Evolutionary conservation across 2,888 invertebrate genomes (phyloP).

Genomic region (Eupithecia insigniata): DNA sequence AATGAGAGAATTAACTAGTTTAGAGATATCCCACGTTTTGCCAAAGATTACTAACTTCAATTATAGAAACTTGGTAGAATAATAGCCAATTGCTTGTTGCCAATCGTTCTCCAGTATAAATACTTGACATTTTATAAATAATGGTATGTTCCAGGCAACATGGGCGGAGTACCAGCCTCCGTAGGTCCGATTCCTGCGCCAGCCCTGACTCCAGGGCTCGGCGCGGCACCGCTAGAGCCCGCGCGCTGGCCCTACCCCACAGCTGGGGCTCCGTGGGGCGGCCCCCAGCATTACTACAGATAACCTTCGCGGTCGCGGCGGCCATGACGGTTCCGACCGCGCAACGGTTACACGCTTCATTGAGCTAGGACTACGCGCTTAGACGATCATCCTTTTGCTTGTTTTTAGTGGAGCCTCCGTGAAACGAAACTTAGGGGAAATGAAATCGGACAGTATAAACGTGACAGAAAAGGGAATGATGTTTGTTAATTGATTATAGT

Average conservation of each 20-base stretch:
- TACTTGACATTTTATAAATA: not conserved
- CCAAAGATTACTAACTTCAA: not conserved
- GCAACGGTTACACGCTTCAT: constrained; percentile 3
- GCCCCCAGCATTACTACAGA: constrained; percentile 86
- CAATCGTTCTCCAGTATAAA: too few species aligned
- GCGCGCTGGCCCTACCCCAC: constrained; percentile 49
- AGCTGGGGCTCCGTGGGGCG: constrained; percentile 50
- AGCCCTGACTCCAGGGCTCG: constrained; percentile 47
- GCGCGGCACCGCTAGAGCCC: constrained; percentile 37
- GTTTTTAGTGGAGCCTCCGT: not conserved
- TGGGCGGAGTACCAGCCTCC: constrained; percentile 51
- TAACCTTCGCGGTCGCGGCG: constrained; percentile 42
- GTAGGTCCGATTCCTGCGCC: constrained; percentile 42
- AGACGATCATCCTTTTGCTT: not conserved
- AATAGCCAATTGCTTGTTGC: too few species aligned
- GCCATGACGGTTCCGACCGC: constrained; percentile 16
- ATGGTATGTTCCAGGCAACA: constrained; percentile 41
- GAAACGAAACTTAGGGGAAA: not conserved
- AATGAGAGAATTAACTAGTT: not conserved
- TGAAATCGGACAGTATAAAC: not conserved
- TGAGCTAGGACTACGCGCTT: constrained; percentile 9
- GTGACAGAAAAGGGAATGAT: not conserved
- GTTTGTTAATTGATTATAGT: not conserved
- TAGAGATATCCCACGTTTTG: too few species aligned
- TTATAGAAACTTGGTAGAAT: not conserved